Evolutionary conservation across 2,797 vertebrate genomes (phyloP).

Genomic region (Sebastes minor): DNA sequence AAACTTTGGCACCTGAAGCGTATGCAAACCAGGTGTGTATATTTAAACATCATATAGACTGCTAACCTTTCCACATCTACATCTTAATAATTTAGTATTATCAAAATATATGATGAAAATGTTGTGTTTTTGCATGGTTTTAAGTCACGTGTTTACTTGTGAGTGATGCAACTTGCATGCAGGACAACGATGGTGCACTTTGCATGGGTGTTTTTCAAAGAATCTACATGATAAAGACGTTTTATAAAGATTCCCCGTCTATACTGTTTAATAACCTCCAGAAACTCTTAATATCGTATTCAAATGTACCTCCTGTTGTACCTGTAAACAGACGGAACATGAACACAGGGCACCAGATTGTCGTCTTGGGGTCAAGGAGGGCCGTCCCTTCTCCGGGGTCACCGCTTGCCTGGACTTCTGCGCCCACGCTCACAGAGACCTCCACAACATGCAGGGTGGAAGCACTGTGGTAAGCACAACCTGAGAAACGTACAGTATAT

Average conservation of each 20-base stretch:
- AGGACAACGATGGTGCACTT: not conserved
- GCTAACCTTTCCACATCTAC: not conserved
- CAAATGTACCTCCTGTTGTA: not conserved
- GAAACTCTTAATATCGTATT: not conserved
- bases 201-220: not conserved
- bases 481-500: not conserved
- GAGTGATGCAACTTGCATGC: not conserved
- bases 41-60: not conserved
- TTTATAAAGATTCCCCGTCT: not conserved
- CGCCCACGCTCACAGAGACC: slow-evolving; percentile 96
- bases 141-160: no score
- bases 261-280: not conserved
- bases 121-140: not conserved
- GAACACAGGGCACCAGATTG: slow-evolving; percentile 94
- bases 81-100: not conserved
- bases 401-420: slow-evolving; percentile 98
- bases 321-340: slow-evolving; percentile 88
- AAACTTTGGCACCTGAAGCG: slow-evolving; percentile 95
- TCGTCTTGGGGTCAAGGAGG: slow-evolving; percentile 92
- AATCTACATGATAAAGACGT: not conserved
- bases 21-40: slow-evolving; percentile 93
- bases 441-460: slow-evolving; percentile 98
- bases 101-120: not conserved
- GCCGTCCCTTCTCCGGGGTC: slow-evolving; percentile 98
- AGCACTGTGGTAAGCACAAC: slow-evolving; percentile 92